Evolutionary conservation across 2,113 vertebrate genomes (phyloP).

Genomic region (Puffinus mauretanicus): DNA sequence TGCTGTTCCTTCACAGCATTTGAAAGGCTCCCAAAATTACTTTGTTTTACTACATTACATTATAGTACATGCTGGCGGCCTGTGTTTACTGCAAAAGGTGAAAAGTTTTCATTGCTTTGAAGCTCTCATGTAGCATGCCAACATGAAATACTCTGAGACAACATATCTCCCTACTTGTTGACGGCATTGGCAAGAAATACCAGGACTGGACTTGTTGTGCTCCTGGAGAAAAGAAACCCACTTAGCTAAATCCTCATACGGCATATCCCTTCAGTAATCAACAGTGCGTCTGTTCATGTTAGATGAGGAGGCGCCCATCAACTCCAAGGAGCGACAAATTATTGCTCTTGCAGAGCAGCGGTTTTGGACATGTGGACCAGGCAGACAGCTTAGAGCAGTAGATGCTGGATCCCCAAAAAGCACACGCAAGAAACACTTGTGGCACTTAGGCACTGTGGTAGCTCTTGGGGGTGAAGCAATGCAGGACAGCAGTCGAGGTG

Average conservation of each 20-base stretch:
- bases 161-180: not conserved
- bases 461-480: not conserved
- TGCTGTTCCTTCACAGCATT: not conserved
- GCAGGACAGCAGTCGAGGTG: not conserved
- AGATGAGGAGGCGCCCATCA: not conserved
- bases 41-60: not conserved
- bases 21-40: not conserved
- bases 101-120: not conserved
- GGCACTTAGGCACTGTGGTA: not conserved
- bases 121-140: not conserved
- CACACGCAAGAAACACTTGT: fast-evolving
- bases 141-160: not conserved
- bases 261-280: not conserved
- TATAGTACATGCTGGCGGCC: not conserved
- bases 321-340: not conserved
- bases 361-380: not conserved
- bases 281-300: not conserved
- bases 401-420: not conserved
- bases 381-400: not conserved
- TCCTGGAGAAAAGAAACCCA: not conserved
- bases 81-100: not conserved
- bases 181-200: not conserved
- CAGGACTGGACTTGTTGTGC: not conserved
- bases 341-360: not conserved
- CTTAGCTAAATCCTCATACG: not conserved